Evolutionary conservation across 2,888 invertebrate genomes (phyloP).

Genomic region (Stramonita haemastoma): DNA sequence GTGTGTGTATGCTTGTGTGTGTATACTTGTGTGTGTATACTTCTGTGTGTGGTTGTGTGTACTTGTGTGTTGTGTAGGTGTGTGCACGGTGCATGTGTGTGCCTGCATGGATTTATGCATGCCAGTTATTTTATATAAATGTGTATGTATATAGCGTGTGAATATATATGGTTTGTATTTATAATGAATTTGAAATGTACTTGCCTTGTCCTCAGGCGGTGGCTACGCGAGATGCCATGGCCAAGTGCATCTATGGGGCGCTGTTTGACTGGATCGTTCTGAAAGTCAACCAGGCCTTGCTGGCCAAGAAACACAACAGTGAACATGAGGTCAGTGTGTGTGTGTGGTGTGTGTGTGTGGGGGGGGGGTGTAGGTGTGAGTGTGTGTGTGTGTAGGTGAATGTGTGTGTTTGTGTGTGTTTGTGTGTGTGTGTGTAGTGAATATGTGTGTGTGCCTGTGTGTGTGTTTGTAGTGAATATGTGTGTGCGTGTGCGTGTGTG

Average conservation of each 20-base stretch:
- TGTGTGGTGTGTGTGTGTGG: too few species aligned
- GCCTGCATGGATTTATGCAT: not conserved
- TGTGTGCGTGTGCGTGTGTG: too few species aligned
- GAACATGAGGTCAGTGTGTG: constrained; percentile 84
- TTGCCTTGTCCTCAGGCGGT: constrained; percentile 64
- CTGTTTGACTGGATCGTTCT: constrained; percentile 98
- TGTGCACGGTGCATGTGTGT: not conserved
- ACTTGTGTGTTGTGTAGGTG: not conserved
- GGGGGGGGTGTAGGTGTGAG: too few species aligned
- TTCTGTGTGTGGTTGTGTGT: not conserved
- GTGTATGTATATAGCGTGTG: not conserved
- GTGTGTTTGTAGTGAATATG: too few species aligned
- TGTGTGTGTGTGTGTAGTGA: too few species aligned
- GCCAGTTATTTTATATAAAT: not conserved
- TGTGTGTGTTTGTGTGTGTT: too few species aligned
- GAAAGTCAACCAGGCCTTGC: constrained; percentile 94
- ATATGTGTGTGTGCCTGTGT: too few species aligned
- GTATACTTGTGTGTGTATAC: not conserved
- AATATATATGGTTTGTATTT: not conserved
- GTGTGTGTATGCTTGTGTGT: not conserved
- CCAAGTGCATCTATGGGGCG: constrained; percentile 96
- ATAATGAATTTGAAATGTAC: too few species aligned
- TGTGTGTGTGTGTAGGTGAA: too few species aligned
- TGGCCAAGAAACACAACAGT: constrained; percentile 89
- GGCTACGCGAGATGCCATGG: constrained; percentile 89